Conservation (phyloP, 2,888 invertebrate species). For the Meiosimyza decipiens region DNA sequence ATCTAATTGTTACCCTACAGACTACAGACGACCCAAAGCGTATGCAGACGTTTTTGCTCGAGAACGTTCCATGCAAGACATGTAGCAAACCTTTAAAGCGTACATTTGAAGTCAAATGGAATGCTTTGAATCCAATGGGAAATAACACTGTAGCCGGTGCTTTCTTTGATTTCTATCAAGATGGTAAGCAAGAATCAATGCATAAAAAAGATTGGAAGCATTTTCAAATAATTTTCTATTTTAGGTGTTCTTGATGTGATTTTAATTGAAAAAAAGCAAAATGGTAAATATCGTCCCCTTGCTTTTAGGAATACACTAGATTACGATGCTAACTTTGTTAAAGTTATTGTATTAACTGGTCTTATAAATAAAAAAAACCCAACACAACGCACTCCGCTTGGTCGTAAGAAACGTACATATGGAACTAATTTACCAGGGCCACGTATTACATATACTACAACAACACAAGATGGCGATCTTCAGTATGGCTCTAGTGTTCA, state of each 20-base stretch:
- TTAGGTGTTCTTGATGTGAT: constrained; percentile 84
- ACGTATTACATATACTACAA: constrained; percentile 85
- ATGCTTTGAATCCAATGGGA: constrained; percentile 76
- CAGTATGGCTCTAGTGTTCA: constrained; percentile 88
- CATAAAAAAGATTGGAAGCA: neutral
- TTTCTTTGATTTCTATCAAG: constrained; percentile 94
- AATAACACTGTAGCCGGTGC: constrained; percentile 84
- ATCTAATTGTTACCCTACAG: constrained; percentile 81
- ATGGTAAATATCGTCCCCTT: constrained; percentile 72
- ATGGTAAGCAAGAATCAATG: constrained; percentile 70
- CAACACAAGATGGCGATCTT: constrained; percentile 85
- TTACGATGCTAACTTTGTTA: constrained; percentile 95
- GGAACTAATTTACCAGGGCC: constrained; percentile 94
- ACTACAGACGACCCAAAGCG: constrained; percentile 59
- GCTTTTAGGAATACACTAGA: constrained; percentile 89
- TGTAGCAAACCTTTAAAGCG: constrained; percentile 72
- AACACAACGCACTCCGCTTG: constrained; percentile 78
- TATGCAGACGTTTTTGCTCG: constrained; percentile 78
- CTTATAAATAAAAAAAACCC: constrained; percentile 78
- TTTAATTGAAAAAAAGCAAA: constrained; percentile 72
- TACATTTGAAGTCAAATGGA: constrained; percentile 83
- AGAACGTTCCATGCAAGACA: constrained; percentile 80
- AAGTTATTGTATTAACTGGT: constrained; percentile 92
- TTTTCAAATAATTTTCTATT: neutral
- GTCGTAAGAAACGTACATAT: constrained; percentile 81